A percentile compares a stretch with the other conserved stretches of the same genome.
Conservation (phyloP, 2,888 invertebrate species). For the Heliconius charithonia region DNA sequence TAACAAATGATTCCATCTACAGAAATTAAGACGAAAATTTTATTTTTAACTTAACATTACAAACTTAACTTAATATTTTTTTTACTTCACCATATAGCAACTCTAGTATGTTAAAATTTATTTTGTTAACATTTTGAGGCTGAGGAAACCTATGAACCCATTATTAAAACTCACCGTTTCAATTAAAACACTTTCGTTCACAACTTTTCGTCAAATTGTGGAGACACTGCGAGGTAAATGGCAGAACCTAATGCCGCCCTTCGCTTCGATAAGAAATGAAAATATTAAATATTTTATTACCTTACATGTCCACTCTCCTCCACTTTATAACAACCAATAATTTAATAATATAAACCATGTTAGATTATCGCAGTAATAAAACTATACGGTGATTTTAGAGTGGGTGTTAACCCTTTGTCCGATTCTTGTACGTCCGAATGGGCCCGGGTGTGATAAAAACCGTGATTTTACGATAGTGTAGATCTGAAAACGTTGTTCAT, state of each 20-base stretch:
- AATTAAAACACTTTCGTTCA: no score
- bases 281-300: no score
- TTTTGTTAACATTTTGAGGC: no score
- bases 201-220: no score
- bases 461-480: constrained; percentile 78
- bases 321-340: constrained; percentile 54
- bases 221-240: no score
- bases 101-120: no score
- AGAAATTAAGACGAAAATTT: neutral
- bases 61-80: no score
- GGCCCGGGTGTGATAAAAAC: constrained; percentile 73
- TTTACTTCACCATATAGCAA: no score
- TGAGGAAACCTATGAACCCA: no score
- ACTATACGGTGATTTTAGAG: constrained; percentile 60
- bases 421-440: constrained; percentile 66
- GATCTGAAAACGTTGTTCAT: constrained; percentile 77
- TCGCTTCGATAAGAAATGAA: no score
- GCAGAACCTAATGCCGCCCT: neutral
- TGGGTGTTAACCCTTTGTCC: constrained; percentile 76
- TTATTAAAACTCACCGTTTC: no score
- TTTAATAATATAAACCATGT: constrained; percentile 59
- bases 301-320: no score
- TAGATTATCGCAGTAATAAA: constrained; percentile 65
- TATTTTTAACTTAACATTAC: neutral
- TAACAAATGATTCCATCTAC: neutral